These are phyloP conservation scores for Onthophagus taurus DNA, from an alignment of 1,140 invertebrate species.

Conservation along the genomic window DNA sequence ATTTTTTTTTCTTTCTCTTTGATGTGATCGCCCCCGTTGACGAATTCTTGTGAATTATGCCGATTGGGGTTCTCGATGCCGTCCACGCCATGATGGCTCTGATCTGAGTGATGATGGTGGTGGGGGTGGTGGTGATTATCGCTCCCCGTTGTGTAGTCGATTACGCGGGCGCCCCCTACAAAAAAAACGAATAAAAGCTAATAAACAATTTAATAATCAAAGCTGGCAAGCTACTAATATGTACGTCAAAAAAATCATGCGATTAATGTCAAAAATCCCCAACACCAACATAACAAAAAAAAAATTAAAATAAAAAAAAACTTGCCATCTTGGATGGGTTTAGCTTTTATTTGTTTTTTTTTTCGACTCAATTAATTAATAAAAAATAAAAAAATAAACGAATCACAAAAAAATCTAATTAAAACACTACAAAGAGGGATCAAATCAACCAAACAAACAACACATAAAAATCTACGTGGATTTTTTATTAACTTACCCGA, in stretches of 20 bases:
- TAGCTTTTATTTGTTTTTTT: too few species aligned
- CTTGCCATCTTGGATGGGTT: background rate
- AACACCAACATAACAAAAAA: background rate
- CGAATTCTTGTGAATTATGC: constrained; percentile 45
- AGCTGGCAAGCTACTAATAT: background rate
- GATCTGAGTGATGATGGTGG: constrained; percentile 24
- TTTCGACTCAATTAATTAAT: too few species aligned
- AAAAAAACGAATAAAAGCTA: constrained; percentile 40
- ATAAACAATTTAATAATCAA: too few species aligned
- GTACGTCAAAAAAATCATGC: background rate
- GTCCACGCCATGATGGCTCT: too few species aligned
- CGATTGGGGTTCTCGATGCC: constrained; percentile 47
- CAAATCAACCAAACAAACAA: constrained; percentile 1
- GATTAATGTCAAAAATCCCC: background rate
- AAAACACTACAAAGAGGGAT: background rate
- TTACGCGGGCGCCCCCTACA: constrained; percentile 47
- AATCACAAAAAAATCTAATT: background rate
- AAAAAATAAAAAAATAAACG: too few species aligned
- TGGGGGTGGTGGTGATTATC: constrained; percentile 40
- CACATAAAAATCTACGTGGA: background rate
- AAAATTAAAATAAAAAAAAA: background rate
- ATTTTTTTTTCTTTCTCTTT: constrained; percentile 45
- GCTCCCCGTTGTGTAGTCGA: constrained; percentile 43
- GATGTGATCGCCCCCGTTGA: constrained; percentile 45
- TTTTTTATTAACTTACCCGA: constrained; percentile 53